Base-by-base conservation (phyloP, 2,797 vertebrate species). In the Chaunax sp. region DNA sequence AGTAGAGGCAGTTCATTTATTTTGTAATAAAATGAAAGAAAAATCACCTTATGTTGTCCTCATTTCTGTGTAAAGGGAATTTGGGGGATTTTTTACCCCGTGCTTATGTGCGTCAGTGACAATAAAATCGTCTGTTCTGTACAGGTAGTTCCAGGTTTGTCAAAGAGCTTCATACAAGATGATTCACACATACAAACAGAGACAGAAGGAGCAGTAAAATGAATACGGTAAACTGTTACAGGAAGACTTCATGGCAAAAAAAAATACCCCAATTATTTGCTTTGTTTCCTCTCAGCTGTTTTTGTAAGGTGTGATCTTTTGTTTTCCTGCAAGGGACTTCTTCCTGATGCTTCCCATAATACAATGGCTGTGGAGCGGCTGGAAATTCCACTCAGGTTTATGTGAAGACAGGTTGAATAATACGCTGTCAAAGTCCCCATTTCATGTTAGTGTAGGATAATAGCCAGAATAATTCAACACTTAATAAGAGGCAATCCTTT, bases 1-100 rank as follows among this genome's bases (percentile, higher is more conserved):
- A 67, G 78, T 66, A 58, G 53, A 38, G 83, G 80, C 83, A 79
- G 53, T 83, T 80, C 43, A 52, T 82, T 84, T 85, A 85, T 92
- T 93, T 92, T 93, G 65, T 92, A 90, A 90, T 91, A 91, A 93
- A 92, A 89, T 37, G 2, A 18, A 10, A 50, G 58, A 59, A 73
- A 69, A 52, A 7, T 35, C 7, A 54, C 26, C 10, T 43, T 8
- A 26, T 63, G 4, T 23, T 74, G 68, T 80, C 16, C 16, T 69
- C 18, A 62, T 76, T 65, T 74, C 16, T 51, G 25, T 11, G 11
- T 43, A 35, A 41, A 54, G 2, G n/a, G 14, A 64, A 41, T 50
- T 20, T 28, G 41, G 2, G 16, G 28, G 14, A 14, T 13, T 41
- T 28, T 25, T 53, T 9, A 25, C 15, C 1, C 6, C 23, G 10